Conservation (phyloP, 2,888 invertebrate species). For the Notocelia uddmanniana region DNA sequence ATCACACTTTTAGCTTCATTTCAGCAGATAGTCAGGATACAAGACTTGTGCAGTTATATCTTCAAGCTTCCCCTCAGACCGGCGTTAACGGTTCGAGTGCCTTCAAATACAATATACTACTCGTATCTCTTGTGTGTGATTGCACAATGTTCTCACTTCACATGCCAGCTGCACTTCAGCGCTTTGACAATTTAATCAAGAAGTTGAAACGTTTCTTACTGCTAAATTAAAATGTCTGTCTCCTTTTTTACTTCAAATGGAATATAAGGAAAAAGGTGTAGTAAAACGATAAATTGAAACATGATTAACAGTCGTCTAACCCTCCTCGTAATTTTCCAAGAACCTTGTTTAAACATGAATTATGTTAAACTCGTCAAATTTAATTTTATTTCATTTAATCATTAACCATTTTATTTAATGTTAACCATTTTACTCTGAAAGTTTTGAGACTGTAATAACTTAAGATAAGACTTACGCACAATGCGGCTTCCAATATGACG, state of each 20-base stretch:
- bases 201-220: constrained; percentile 7
- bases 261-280: background rate
- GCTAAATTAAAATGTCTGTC: background rate
- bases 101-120: background rate
- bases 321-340: background rate
- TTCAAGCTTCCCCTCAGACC: background rate
- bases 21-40: background rate
- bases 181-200: constrained; percentile 27
- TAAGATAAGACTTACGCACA: too few relatives aligned
- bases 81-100: background rate
- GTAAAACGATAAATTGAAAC: background rate
- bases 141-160: constrained; percentile 20
- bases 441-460: too few relatives aligned
- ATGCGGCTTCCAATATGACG: too few relatives aligned
- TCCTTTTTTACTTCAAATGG: background rate
- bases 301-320: background rate
- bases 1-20: background rate
- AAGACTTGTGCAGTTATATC: background rate
- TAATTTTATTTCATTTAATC: too few relatives aligned
- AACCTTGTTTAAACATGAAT: background rate
- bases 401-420: too few relatives aligned
- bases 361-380: too few relatives aligned
- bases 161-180: constrained; percentile 15
- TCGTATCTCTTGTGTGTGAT: background rate
- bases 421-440: too few relatives aligned